Conservation (phyloP, 2,888 invertebrate genomes). For the Parochlus steinenii region DNA sequence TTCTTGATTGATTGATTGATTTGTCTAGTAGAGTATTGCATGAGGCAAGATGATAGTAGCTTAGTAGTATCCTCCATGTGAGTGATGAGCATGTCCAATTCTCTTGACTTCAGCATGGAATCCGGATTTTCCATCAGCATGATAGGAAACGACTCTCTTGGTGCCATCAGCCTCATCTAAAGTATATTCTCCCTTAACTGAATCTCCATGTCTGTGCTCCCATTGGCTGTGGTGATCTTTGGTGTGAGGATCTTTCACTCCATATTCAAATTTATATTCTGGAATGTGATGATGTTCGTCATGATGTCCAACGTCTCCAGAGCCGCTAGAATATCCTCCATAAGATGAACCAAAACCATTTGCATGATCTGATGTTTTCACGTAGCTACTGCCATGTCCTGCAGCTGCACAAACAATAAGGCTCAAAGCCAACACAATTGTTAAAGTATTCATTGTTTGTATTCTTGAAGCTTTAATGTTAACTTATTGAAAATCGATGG, state of each 20-base stretch:
- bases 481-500: too few relatives aligned
- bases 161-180: slow-evolving; percentile 31
- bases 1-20: too few relatives aligned
- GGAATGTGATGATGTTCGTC: background rate
- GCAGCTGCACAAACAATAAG: slow-evolving; percentile 4
- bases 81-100: slow-evolving; percentile 24
- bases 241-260: slow-evolving; percentile 5
- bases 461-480: too few relatives aligned
- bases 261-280: slow-evolving; percentile 3
- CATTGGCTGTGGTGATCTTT: slow-evolving; percentile 3
- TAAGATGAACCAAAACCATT: too few relatives aligned
- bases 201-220: slow-evolving; percentile 1
- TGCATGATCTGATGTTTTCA: slow-evolving; percentile 6
- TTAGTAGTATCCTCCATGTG: slow-evolving; percentile 2
- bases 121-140: slow-evolving; percentile 31
- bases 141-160: slow-evolving; percentile 1
- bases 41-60: too few relatives aligned
- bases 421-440: slow-evolving; percentile 6
- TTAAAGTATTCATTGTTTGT: slow-evolving; percentile 8
- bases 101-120: slow-evolving; percentile 34
- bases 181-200: slow-evolving; percentile 16
- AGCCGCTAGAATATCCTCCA: background rate
- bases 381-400: slow-evolving; percentile 8
- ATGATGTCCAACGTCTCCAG: background rate
- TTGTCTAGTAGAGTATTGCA: too few relatives aligned